These are phyloP conservation scores for Carcinoscorpius rotundicauda DNA, from an alignment of 1,140 invertebrate species.

Conservation along the genomic window DNA sequence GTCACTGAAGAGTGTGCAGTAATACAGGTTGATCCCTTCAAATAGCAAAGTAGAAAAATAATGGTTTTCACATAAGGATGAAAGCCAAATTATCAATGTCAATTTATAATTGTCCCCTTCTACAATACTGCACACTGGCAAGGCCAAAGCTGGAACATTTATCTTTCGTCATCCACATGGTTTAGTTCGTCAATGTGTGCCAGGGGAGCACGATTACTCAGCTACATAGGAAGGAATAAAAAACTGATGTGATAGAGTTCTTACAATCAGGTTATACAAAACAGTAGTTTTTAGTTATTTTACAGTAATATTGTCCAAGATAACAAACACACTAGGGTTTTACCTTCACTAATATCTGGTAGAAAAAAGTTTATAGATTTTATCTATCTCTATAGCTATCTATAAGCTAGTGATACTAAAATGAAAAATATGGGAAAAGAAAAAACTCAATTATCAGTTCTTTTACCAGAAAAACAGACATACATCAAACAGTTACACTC, in stretches of 20 bases:
- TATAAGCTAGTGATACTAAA: too few species aligned
- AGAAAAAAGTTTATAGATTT: background rate
- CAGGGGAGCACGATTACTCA: conserved; percentile 10
- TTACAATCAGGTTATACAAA: background rate
- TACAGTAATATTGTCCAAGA: background rate
- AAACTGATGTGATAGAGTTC: background rate
- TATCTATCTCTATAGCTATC: background rate
- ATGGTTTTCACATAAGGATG: background rate
- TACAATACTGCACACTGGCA: background rate
- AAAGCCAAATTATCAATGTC: background rate
- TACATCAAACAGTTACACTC: too few species aligned
- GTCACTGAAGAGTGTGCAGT: too few species aligned
- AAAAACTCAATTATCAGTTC: too few species aligned
- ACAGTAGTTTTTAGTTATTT: background rate
- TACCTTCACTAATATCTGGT: background rate
- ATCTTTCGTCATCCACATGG: conserved; percentile 16
- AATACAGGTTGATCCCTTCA: background rate
- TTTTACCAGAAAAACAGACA: too few species aligned
- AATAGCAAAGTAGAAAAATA: conserved; percentile 2
- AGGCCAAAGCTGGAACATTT: background rate
- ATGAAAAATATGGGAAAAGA: too few species aligned
- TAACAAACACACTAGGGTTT: background rate
- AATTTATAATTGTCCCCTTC: background rate
- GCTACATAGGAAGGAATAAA: conserved; percentile 2
- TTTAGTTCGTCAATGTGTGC: conserved; percentile 10